Base-by-base conservation (phyloP, 1,140 invertebrate species). In the Halyomorpha halys region DNA sequence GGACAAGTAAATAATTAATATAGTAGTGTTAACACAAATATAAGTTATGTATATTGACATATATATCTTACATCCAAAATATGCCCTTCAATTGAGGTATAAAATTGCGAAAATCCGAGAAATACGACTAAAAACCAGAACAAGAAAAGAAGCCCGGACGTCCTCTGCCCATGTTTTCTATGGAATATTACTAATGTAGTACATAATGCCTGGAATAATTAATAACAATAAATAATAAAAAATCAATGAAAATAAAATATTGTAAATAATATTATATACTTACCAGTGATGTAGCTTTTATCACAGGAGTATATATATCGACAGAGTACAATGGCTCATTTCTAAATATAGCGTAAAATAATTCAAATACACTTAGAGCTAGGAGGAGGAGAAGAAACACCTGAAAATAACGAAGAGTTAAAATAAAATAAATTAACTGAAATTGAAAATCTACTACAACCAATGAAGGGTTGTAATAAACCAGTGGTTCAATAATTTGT, bases 81-180 rank as follows among this genome's bases (percentile, higher is more conserved):
- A 3, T 6, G 2, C 4, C 27, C 47, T 18, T 25, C 27, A 44
- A 89, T 76, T 73, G 87, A 80, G 51, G 83, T 83, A 69, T 89
- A 80, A 69, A 89, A 87, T 69, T 86, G 85, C 18, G 90, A 78
- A 66, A 86, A 74, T 44, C 86, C 86, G 67, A 82, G 85, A 27
- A 94, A 14, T 5, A 78, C 74, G 54, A 89, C 72, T 3, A 91
- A 72, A 23, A 93, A 78, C 91, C 91, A 97, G 76, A 94, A 97
- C 47, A 91, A 75, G 73, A 94, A 94, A 68, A 91, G 76, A 59
- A 91, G 78, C 23, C 92, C 93, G 15, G 93, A 95, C 14, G 90
- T 87, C 69, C 86, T 78, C 66, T 94, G 78, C 27, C 93, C 94
- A 79, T 83, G 81, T 73, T 86, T 89, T 72, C 84, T 83, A 73